phyloP scores from a whole-genome alignment of 1,140 invertebrate species.

The Pectinophora gossypiella region DNA sequence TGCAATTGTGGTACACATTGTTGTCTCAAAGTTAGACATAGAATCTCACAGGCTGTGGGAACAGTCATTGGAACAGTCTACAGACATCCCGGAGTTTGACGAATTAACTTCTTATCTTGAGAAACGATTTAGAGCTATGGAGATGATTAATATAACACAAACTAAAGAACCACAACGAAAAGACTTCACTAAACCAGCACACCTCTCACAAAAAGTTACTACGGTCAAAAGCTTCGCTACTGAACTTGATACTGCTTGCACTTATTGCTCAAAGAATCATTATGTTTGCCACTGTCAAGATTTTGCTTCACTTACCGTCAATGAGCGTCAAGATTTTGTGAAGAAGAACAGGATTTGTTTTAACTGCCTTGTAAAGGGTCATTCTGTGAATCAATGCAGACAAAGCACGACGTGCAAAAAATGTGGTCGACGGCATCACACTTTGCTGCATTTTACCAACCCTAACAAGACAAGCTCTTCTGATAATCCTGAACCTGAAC shows the following conservation, averaged over 20 bases:
- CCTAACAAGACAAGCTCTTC: not conserved
- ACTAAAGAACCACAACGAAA: not conserved
- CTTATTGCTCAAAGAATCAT: constrained; percentile 17
- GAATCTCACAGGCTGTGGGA: constrained; percentile 21
- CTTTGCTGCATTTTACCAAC: constrained; percentile 4
- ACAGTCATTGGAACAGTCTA: constrained; percentile 9
- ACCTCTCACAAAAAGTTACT: not conserved
- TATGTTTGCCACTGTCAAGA: constrained; percentile 29
- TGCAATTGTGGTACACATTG: constrained; percentile 12
- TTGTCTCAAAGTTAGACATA: constrained; percentile 19
- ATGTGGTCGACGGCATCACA: constrained; percentile 12
- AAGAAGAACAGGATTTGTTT: constrained; percentile 22
- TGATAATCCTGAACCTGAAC: not conserved
- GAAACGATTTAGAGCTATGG: constrained; percentile 8
- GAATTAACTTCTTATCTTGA: constrained; percentile 14
- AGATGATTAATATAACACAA: constrained; percentile 3
- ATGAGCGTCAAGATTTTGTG: constrained; percentile 18
- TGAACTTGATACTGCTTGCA: constrained; percentile 8
- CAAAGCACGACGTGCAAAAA: constrained; percentile 9
- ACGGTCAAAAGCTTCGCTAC: constrained; percentile 6
- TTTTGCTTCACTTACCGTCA: constrained; percentile 9
- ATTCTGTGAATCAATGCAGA: constrained; percentile 8
- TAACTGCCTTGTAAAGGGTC: constrained; percentile 20
- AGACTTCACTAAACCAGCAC: not conserved
- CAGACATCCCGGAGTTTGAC: constrained; percentile 9